Percentiles rank a stretch among this genome's conserved stretches.
Evolutionary conservation across 2,797 vertebrate species (phyloP).

Genomic region (Takifugu rubripes): DNA sequence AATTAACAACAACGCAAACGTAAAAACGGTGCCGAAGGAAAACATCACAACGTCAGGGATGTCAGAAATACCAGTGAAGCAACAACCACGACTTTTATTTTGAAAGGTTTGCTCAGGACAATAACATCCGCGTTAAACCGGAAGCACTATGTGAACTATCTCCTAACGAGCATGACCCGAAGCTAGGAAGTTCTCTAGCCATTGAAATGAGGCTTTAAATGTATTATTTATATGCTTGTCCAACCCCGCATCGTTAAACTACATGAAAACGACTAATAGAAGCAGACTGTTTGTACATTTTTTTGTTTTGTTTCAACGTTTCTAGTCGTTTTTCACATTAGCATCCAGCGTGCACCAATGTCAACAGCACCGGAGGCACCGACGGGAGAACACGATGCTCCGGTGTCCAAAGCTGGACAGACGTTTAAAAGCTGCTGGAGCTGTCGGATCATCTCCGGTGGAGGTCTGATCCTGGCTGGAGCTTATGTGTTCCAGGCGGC

Average conservation of each 20-base stretch:
- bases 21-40: neutral
- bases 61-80: neutral
- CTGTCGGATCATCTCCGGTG: conserved; percentile 66
- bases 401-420: neutral
- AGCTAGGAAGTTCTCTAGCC: too few species aligned
- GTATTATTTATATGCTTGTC: too few species aligned
- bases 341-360: conserved; percentile 31
- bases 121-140: neutral
- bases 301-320: neutral
- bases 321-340: conserved; percentile 8
- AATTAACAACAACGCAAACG: neutral
- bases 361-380: conserved; percentile 14
- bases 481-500: conserved; percentile 64
- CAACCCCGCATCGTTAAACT: neutral
- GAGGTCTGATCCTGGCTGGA: conserved; percentile 54
- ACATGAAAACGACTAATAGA: neutral
- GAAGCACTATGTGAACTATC: conserved; percentile 11
- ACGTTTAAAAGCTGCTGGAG: conserved; percentile 61
- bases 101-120: conserved; percentile 32
- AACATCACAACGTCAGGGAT: conserved; percentile 11
- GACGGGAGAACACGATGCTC: neutral
- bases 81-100: conserved; percentile 30
- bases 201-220: too few species aligned
- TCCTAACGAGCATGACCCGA: too few species aligned
- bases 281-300: neutral